These are phyloP conservation scores for Lasiurus borealis DNA, from an alignment of 2,113 vertebrate genomes.

Conservation along the genomic window DNA sequence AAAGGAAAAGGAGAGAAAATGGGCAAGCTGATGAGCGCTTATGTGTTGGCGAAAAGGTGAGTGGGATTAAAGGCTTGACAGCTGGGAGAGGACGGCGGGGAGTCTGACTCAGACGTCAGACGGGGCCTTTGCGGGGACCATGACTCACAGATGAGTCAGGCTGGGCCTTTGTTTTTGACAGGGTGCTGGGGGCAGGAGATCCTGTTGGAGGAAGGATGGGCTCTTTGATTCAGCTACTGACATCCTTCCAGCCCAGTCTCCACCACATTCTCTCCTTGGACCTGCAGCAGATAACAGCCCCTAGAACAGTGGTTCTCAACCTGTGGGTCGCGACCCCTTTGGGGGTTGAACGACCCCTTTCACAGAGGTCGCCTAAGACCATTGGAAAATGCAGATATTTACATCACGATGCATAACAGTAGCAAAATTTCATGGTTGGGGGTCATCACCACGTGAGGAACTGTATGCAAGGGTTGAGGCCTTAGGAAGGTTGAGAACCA, in stretches of 20 bases:
- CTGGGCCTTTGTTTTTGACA: neutral
- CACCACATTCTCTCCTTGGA: neutral
- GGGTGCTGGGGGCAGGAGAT: neutral
- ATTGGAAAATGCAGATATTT: too few species aligned
- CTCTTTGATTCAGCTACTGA: neutral
- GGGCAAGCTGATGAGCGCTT: neutral
- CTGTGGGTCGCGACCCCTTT: too few species aligned
- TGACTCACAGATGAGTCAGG: conserved; percentile 4
- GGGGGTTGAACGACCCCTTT: too few species aligned
- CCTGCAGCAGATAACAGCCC: neutral
- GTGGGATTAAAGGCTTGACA: neutral
- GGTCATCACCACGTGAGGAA: too few species aligned
- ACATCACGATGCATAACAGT: too few species aligned
- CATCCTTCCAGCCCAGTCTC: neutral
- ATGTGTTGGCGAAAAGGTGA: conserved; percentile 26
- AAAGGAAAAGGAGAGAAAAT: neutral
- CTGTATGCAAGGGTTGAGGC: too few species aligned
- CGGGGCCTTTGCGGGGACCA: neutral
- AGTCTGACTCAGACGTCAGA: conserved; percentile 48
- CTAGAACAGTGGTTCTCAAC: too few species aligned
- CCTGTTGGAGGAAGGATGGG: neutral
- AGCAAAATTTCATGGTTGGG: too few species aligned
- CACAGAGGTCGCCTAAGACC: too few species aligned
- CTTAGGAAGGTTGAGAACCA: too few species aligned
- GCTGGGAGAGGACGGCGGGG: neutral